Base-by-base conservation (phyloP, 2,888 invertebrate genomes). In the Cactoblastis cactorum region DNA sequence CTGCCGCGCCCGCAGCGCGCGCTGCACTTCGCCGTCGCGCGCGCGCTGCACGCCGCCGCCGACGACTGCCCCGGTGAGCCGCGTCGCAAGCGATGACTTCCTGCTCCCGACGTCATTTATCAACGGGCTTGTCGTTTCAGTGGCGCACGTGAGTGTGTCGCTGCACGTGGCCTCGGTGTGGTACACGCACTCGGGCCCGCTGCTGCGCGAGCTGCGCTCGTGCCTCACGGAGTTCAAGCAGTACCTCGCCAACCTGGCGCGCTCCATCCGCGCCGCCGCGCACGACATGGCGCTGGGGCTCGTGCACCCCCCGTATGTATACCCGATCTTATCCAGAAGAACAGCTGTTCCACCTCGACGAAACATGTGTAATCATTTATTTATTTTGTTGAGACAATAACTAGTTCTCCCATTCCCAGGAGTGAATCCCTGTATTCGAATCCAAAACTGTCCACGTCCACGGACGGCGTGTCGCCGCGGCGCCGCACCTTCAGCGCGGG, bases 221-320 rank as follows among this genome's bases (percentile, higher is more conserved):
- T 98, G 98, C 79, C 95, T 96, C 9, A 94, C 95, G 11, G 96
- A 97, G 84, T 97, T 98, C 81, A 95, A 96, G 74, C 95, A 96
- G 74, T 97, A 97, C 83, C 88, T 95, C 62, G 93, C 95, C 50
- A 94, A 95, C 75, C 91, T 97, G 58, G 96, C 97, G 11, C 91
- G 94, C 49, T 96, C 97, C 47, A 94, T 98, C 63, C 94, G 95
- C 60, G 94, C 95, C 50, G 98, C 97, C 49, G 98, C 98, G 32
- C 95, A 97, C 0, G 97, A 98, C 83, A 96, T 98, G 93, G 98
- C 98, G 18, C 92, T 96, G 54, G 97, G 96, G 0, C 91, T 98
- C 52, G 96, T 96, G 2, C 94, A 95, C 61, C 93, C 95, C 18
- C n/a, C n/a, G n/a, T n/a, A n/a, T n/a, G n/a, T n/a, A n/a, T n/a